Evolutionary conservation across 2,113 vertebrate species (phyloP).

Genomic region (Rhinoderma darwinii): DNA sequence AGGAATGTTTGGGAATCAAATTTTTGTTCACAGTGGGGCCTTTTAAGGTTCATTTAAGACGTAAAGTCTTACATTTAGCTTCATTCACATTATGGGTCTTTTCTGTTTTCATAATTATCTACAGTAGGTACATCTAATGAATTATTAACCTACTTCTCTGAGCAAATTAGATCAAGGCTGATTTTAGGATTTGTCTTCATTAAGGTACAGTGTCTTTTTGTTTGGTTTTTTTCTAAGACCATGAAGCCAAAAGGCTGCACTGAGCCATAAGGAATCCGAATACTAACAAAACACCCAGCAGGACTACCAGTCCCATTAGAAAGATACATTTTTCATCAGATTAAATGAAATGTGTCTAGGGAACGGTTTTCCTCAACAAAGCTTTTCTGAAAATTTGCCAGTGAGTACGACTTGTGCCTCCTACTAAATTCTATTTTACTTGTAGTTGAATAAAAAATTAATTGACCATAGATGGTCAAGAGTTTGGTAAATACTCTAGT

Average conservation of each 20-base stretch:
- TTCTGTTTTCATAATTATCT: background rate
- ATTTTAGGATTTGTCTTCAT: background rate
- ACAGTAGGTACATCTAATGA: background rate
- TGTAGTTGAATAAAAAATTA: background rate
- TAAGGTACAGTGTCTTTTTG: background rate
- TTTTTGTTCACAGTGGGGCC: background rate
- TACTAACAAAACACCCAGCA: background rate
- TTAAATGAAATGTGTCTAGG: background rate
- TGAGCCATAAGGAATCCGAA: background rate
- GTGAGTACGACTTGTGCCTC: background rate
- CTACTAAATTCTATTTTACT: background rate
- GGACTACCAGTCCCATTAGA: background rate
- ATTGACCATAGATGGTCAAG: background rate
- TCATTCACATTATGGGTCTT: background rate
- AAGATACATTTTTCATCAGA: slow-evolving; percentile 1
- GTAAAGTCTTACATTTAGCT: background rate
- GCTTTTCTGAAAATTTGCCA: slow-evolving; percentile 4
- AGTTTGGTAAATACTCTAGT: background rate
- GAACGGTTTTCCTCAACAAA: background rate
- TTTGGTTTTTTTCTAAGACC: background rate
- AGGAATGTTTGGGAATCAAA: background rate
- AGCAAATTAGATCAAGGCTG: background rate
- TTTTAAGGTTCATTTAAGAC: too few species aligned
- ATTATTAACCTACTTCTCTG: background rate
- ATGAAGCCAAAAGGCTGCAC: background rate